These are phyloP conservation scores for Scarus forsteni DNA, from an alignment of 2,797 vertebrate species.

Conservation along the genomic window DNA sequence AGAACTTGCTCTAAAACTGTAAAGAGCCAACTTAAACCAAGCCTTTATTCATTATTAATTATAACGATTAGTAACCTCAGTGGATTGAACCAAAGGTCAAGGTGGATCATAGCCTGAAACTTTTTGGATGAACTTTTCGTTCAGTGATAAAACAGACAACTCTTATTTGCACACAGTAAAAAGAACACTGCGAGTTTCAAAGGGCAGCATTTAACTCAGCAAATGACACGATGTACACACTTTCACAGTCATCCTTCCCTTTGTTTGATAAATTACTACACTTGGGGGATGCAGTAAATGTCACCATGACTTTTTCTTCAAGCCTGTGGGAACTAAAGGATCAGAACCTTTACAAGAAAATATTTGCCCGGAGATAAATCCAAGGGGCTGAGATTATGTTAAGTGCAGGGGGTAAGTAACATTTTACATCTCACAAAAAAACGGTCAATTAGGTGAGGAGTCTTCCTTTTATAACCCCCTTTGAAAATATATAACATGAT, in stretches of 20 bases:
- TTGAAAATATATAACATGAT: no score
- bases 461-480: neutral
- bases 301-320: conserved; percentile 10
- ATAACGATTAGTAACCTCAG: neutral
- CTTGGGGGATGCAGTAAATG: conserved; percentile 11
- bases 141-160: conserved; percentile 8
- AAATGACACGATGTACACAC: conserved; percentile 11
- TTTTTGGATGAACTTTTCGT: conserved; percentile 9
- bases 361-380: neutral
- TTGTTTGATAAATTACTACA: conserved; percentile 5
- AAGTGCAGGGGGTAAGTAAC: neutral
- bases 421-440: neutral
- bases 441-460: no score
- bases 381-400: neutral
- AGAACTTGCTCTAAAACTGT: neutral
- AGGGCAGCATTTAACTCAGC: conserved; percentile 13
- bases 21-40: neutral
- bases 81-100: conserved; percentile 20
- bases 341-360: neutral
- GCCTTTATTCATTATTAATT: neutral
- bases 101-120: conserved; percentile 3
- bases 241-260: conserved; percentile 2
- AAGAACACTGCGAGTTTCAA: conserved; percentile 17
- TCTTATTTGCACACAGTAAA: conserved; percentile 2
- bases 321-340: neutral